Percentiles rank a stretch among this genome's conserved stretches.
Conservation (phyloP, 2,113 vertebrate species). For the Edolisoma coerulescens region DNA sequence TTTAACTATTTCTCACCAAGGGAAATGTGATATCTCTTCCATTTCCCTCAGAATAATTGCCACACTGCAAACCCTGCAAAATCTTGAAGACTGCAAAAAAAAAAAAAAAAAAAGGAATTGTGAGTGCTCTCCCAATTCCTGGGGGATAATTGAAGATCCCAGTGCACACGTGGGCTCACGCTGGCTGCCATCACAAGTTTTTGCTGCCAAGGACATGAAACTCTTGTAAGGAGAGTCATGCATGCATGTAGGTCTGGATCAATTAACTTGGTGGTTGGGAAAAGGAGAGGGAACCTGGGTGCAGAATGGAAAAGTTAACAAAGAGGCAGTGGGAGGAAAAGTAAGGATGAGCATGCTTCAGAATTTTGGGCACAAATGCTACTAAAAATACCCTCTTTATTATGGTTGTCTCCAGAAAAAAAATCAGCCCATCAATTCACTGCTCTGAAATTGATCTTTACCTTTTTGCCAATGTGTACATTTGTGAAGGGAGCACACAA, state of each 20-base stretch:
- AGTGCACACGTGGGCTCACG: accelerated
- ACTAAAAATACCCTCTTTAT: neutral
- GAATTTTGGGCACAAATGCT: neutral
- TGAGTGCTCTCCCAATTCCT: neutral
- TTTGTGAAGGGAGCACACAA: neutral
- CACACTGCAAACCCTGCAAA: neutral
- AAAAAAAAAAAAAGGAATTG: neutral
- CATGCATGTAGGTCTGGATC: neutral
- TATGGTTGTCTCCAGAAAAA: neutral
- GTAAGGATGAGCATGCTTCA: neutral
- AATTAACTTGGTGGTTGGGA: neutral
- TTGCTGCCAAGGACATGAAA: neutral
- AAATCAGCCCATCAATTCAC: neutral
- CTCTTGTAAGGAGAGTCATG: neutral
- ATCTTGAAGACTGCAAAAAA: accelerated
- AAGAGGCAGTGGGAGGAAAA: neutral
- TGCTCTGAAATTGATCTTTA: neutral
- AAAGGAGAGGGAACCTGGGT: neutral
- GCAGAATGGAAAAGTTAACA: neutral
- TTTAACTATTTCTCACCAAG: neutral
- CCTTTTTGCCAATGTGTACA: neutral
- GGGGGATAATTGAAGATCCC: neutral
- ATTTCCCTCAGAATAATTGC: neutral
- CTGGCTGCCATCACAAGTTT: neutral
- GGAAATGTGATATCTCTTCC: accelerated